Evolutionary conservation across 2,113 vertebrate genomes (phyloP).

Genomic region (Eublepharis macularius): DNA sequence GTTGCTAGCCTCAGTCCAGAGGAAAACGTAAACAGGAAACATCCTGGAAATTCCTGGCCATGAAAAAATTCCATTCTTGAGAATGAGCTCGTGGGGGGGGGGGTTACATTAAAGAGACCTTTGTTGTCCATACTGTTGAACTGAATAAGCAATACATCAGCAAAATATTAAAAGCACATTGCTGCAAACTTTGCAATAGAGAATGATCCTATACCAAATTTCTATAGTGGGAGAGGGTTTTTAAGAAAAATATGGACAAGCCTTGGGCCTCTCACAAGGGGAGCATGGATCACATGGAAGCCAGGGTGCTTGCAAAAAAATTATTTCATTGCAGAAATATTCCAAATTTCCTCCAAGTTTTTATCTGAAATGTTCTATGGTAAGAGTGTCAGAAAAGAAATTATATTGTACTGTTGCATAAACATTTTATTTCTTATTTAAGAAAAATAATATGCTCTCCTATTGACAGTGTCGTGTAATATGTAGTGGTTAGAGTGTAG

Average conservation of each 20-base stretch:
- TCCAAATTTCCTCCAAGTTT: not conserved
- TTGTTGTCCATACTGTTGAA: not conserved
- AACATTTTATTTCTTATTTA: not conserved
- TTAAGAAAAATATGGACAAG: not conserved
- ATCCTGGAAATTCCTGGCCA: constrained; percentile 19
- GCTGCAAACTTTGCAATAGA: not conserved
- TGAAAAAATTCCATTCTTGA: not conserved
- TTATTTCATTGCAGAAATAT: not conserved
- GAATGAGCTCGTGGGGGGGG: not conserved
- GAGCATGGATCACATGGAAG: not conserved
- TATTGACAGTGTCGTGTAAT: too few species aligned
- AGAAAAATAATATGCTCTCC: not conserved
- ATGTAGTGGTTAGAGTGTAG: too few species aligned
- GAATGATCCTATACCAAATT: not conserved
- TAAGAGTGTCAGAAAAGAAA: not conserved
- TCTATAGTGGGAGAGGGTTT: not conserved
- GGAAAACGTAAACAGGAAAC: constrained; percentile 41
- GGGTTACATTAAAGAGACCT: constrained; percentile 6
- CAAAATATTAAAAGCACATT: constrained; percentile 12
- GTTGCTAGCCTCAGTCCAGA: constrained; percentile 20
- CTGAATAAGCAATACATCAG: not conserved
- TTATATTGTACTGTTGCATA: not conserved
- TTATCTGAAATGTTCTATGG: not conserved
- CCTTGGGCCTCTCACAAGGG: not conserved
- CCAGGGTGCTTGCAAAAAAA: not conserved